Evolutionary conservation across 2,888 invertebrate species (phyloP).

Genomic region (Thymelicus lineola): DNA sequence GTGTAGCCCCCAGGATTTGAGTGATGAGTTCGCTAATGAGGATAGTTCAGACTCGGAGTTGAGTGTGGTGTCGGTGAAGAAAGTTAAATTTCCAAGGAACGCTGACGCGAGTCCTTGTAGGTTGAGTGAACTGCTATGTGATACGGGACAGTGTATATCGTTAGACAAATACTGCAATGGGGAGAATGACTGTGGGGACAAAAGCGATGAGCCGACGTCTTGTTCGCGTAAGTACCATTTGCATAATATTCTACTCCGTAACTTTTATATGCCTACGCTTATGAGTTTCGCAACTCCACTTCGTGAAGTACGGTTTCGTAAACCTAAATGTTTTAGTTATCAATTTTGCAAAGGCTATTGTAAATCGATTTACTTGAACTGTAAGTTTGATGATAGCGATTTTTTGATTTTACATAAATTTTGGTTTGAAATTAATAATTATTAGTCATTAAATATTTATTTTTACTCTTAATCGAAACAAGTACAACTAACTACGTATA

Average conservation of each 20-base stretch:
- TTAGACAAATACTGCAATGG: conserved; percentile 92
- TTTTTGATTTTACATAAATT: too few relatives aligned
- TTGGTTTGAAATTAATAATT: too few relatives aligned
- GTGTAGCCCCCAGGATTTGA: conserved; percentile 77
- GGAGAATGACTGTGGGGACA: conserved; percentile 91
- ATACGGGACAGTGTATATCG: conserved; percentile 88
- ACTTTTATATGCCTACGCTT: conserved; percentile 1
- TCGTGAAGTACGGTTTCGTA: not conserved
- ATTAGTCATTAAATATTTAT: too few relatives aligned
- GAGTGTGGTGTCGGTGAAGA: conserved; percentile 62
- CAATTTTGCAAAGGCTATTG: too few relatives aligned
- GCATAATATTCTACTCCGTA: conserved; percentile 19
- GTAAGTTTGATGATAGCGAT: too few relatives aligned
- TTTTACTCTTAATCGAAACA: too few relatives aligned
- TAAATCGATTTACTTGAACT: too few relatives aligned
- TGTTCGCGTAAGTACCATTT: conserved; percentile 89
- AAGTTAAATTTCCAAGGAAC: conserved; percentile 64
- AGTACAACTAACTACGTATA: too few relatives aligned
- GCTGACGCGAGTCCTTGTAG: conserved; percentile 73
- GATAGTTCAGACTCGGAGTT: conserved; percentile 67
- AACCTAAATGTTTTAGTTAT: not conserved
- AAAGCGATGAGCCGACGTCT: conserved; percentile 90
- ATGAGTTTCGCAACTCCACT: conserved; percentile 9
- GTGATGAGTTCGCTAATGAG: conserved; percentile 74
- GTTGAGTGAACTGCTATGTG: conserved; percentile 86